Percentiles rank a stretch among this genome's conserved stretches.
Evolutionary conservation across 2,888 invertebrate species (phyloP).

Genomic region (Stenchaetothrips biformis): DNA sequence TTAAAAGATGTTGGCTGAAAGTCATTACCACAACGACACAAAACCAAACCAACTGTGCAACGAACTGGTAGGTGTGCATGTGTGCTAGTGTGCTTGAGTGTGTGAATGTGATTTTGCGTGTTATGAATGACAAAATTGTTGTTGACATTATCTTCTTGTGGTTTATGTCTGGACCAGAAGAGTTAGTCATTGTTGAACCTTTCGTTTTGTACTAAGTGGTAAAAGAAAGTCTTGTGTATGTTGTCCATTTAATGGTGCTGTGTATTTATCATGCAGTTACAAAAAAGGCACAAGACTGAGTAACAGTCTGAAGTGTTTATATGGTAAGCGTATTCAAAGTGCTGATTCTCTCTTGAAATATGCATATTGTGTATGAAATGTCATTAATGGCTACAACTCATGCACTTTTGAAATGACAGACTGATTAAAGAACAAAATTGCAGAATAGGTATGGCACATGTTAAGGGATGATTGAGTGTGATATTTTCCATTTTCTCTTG

Average conservation of each 20-base stretch:
- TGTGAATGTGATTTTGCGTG: not conserved
- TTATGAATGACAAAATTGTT: constrained; percentile 16
- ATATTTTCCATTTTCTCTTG: constrained; percentile 18
- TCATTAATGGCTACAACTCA: not conserved
- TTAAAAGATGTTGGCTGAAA: not conserved
- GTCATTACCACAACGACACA: not conserved
- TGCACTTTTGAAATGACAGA: not conserved
- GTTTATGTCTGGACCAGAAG: not conserved
- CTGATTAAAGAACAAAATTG: not conserved
- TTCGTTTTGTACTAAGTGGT: not conserved
- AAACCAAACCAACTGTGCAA: constrained; percentile 16
- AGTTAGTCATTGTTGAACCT: constrained; percentile 17
- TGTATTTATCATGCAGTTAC: not conserved
- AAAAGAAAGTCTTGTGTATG: not conserved
- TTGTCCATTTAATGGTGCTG: constrained; percentile 8
- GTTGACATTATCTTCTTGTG: not conserved
- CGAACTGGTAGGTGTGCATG: not conserved
- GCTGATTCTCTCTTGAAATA: not conserved
- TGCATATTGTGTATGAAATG: not conserved
- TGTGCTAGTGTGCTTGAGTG: not conserved
- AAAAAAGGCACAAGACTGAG: constrained; percentile 13
- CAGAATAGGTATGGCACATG: not conserved
- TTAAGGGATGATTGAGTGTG: constrained; percentile 3
- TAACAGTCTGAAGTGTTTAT: not conserved
- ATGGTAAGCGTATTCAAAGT: not conserved